Conservation (phyloP, 2,888 invertebrate genomes). For the Dichetophora obliterata region DNA sequence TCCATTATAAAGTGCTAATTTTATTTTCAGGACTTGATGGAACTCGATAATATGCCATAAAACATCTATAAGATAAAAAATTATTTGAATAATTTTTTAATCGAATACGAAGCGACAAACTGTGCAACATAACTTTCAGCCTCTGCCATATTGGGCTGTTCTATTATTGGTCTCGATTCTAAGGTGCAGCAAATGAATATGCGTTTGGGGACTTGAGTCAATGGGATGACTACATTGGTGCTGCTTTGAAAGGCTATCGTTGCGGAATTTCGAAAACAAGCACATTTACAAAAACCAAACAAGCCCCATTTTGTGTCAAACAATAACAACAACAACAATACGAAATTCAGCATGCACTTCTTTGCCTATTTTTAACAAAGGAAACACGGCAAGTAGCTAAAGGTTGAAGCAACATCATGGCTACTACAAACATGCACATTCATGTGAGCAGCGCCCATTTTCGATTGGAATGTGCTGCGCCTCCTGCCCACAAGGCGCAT, state of each 20-base stretch:
- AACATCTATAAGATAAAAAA: too few species aligned
- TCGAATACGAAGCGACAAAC: too few species aligned
- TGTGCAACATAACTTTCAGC: not conserved
- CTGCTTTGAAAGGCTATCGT: not conserved
- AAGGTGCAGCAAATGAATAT: not conserved
- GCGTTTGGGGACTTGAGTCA: not conserved
- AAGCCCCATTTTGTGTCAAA: slow-evolving; percentile 27
- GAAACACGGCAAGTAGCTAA: not conserved
- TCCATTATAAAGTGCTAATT: too few species aligned
- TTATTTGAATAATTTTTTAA: too few species aligned
- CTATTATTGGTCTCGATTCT: not conserved
- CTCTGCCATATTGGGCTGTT: not conserved
- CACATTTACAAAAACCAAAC: not conserved
- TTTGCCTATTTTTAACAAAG: slow-evolving; percentile 10
- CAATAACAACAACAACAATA: slow-evolving; percentile 14
- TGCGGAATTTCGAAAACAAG: slow-evolving; percentile 10
- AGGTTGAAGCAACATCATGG: not conserved
- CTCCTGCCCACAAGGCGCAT: not conserved
- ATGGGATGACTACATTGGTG: not conserved
- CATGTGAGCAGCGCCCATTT: slow-evolving; percentile 22
- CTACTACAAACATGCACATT: slow-evolving; percentile 9
- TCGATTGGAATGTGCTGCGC: slow-evolving; percentile 3
- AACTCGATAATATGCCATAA: too few species aligned
- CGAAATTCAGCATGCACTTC: not conserved
- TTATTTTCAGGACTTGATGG: too few species aligned